Conservation (phyloP, 2,113 vertebrate genomes). For the Phaethon lepturus region DNA sequence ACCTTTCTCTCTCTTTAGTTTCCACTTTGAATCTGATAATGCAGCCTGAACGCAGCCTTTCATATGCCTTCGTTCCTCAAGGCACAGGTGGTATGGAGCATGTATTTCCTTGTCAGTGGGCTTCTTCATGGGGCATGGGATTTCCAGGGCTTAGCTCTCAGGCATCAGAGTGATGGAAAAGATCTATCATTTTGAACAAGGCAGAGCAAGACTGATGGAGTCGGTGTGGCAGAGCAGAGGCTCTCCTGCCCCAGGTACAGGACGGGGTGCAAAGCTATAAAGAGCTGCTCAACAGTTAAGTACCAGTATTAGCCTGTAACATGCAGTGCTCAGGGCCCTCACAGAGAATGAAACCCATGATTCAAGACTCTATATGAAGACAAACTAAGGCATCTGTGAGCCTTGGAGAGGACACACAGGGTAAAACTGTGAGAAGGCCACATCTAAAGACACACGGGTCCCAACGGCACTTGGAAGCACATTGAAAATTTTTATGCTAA, state of each 20-base stretch:
- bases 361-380: not conserved
- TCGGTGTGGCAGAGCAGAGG: not conserved
- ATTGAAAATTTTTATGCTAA: not conserved
- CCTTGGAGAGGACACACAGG: not conserved
- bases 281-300: not conserved
- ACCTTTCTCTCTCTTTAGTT: slow-evolving; percentile 2
- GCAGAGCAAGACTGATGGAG: not conserved
- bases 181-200: not conserved
- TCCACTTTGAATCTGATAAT: slow-evolving; percentile 38
- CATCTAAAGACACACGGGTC: accelerated
- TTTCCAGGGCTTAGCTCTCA: slow-evolving; percentile 8
- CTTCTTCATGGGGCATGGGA: not conserved
- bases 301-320: not conserved
- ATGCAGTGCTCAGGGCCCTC: not conserved
- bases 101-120: not conserved
- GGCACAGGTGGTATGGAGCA: not conserved
- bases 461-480: not conserved
- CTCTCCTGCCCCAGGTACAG: not conserved
- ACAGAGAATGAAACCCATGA: not conserved
- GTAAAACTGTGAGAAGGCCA: not conserved
- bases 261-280: not conserved
- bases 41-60: slow-evolving; percentile 8
- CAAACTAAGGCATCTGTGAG: not conserved
- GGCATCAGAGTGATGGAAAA: not conserved
- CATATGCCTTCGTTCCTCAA: not conserved